Evolutionary conservation across 2,797 vertebrate species (phyloP).

Genomic region (Luscinia luscinia): DNA sequence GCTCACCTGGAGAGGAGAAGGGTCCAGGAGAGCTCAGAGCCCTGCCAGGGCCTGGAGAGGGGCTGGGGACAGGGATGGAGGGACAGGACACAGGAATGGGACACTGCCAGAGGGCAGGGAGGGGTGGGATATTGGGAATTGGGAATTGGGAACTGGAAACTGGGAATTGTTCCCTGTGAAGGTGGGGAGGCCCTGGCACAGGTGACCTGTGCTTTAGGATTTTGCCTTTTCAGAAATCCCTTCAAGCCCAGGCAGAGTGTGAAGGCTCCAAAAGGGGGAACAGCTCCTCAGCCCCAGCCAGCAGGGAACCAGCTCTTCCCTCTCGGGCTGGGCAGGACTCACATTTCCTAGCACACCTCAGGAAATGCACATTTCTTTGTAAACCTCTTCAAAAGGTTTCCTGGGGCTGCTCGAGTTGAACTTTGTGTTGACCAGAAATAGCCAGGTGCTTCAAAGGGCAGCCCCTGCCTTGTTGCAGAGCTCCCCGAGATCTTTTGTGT

Average conservation of each 20-base stretch:
- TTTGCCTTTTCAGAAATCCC: neutral
- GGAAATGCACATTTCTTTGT: neutral
- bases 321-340: neutral
- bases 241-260: accelerated
- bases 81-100: neutral
- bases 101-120: neutral
- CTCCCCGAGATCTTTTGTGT: accelerated
- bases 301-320: neutral
- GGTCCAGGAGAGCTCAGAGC: neutral
- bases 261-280: neutral
- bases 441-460: neutral
- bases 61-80: neutral
- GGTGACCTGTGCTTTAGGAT: neutral
- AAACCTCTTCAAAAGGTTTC: neutral
- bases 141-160: no score
- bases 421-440: neutral
- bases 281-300: neutral
- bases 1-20: neutral
- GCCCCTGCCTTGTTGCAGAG: neutral
- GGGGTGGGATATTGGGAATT: accelerated
- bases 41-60: neutral
- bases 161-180: neutral
- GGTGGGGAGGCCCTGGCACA: neutral
- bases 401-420: neutral
- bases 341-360: neutral